A percentile compares a stretch with the other conserved stretches of the same genome.
phyloP scores from a whole-genome alignment of 2,113 vertebrate species.

The Tragulus kanchil region DNA sequence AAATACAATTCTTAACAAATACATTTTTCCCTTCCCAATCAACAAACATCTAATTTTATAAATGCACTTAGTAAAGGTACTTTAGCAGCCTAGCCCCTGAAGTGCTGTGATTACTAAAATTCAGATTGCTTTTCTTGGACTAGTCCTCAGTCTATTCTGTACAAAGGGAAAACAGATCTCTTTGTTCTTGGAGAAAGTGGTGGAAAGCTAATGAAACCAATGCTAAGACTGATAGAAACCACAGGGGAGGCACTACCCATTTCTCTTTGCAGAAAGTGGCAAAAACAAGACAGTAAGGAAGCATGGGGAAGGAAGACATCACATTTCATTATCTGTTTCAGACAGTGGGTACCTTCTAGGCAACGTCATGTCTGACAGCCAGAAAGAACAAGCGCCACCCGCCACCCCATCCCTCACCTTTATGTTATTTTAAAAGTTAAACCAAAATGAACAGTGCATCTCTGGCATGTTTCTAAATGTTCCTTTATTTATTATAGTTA shows the following conservation, averaged over 20 bases:
- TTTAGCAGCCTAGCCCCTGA: conserved; percentile 15
- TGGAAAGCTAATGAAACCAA: conserved; percentile 65
- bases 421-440: conserved; percentile 1
- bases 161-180: conserved; percentile 40
- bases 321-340: not conserved
- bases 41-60: conserved; percentile 8
- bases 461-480: conserved; percentile 4
- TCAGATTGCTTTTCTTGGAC: conserved; percentile 53
- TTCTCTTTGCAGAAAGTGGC: conserved; percentile 64
- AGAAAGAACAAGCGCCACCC: not conserved
- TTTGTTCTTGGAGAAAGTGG: conserved; percentile 44
- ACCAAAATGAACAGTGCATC: not conserved
- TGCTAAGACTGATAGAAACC: conserved; percentile 45
- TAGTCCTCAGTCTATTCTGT: not conserved
- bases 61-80: not conserved
- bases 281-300: conserved; percentile 58
- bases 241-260: conserved; percentile 50
- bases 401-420: not conserved
- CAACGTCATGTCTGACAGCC: not conserved
- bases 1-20: conserved; percentile 63
- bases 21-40: not conserved
- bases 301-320: not conserved
- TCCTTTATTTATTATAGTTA: not conserved
- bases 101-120: conserved; percentile 62
- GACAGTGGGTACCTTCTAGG: not conserved